Percentiles rank a stretch among this genome's conserved stretches.
Conservation (phyloP, 2,797 vertebrate species). For the Buphagus erythrorhynchus region DNA sequence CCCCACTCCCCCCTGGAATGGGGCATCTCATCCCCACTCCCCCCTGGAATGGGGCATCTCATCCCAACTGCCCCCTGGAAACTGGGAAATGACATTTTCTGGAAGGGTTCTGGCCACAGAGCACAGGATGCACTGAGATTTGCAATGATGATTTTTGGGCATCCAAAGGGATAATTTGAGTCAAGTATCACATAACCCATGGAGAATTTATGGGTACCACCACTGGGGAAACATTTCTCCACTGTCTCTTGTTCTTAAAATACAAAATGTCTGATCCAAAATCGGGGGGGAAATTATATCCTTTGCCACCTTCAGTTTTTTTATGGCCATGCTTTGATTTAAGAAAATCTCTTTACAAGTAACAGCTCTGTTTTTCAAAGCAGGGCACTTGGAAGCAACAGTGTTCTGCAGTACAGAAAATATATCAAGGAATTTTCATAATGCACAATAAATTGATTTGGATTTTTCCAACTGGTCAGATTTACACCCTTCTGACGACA, state of each 20-base stretch:
- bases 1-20: too few species aligned
- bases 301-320: not conserved
- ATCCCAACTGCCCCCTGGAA: fast-evolving
- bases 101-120: not conserved
- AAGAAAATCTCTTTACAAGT: not conserved
- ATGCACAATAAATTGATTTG: not conserved
- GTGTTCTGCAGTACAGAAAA: not conserved
- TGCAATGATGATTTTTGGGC: not conserved
- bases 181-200: not conserved
- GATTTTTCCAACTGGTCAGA: not conserved
- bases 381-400: not conserved
- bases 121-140: not conserved
- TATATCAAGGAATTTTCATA: not conserved
- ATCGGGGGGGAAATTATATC: not conserved
- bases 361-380: not conserved
- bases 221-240: not conserved
- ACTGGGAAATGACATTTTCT: not conserved
- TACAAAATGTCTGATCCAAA: not conserved
- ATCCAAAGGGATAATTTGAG: not conserved
- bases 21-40: too few species aligned
- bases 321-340: not conserved
- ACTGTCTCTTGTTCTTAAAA: not conserved
- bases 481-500: not conserved
- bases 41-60: fast-evolving
- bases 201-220: not conserved